Evolutionary conservation across 64 coral and sea anemone genomes (phyloP).

Genomic region (Dendrophyllia cribrosa): DNA sequence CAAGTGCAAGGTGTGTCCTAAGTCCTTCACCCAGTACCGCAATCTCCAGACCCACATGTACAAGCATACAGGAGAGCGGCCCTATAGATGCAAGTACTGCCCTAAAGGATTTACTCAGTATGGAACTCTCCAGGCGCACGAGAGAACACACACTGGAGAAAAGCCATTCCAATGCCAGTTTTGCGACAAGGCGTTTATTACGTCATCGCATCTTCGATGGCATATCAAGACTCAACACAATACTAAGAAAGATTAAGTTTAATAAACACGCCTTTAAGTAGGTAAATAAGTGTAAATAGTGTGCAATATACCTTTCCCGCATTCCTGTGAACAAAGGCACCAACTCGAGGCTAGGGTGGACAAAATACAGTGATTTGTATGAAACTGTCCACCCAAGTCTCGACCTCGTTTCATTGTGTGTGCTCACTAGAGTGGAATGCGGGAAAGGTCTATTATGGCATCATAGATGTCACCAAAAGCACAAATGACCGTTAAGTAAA

Average conservation of each 20-base stretch:
- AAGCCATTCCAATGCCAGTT: constrained; percentile 87
- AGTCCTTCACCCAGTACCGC: constrained; percentile 95
- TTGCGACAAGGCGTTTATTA: constrained; percentile 94
- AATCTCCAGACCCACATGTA: constrained; percentile 97
- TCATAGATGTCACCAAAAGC: too few relatives aligned
- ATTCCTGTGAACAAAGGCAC: too few relatives aligned
- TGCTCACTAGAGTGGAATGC: too few relatives aligned
- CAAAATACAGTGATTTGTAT: too few relatives aligned
- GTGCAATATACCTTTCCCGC: too few relatives aligned
- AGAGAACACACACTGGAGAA: constrained; percentile 94
- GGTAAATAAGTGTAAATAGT: background rate
- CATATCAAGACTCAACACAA: constrained; percentile 94
- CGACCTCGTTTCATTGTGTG: too few relatives aligned
- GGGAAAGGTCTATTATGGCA: too few relatives aligned
- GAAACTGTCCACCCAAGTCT: too few relatives aligned
- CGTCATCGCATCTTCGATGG: constrained; percentile 97
- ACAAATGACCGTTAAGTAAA: too few relatives aligned
- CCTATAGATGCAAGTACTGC: constrained; percentile 88
- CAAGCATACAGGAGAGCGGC: constrained; percentile 96
- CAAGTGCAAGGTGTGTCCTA: constrained; percentile 93
- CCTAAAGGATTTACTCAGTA: constrained; percentile 95
- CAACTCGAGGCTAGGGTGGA: too few relatives aligned
- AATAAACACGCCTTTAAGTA: background rate
- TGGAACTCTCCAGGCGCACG: constrained; percentile 89
- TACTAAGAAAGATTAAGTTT: constrained; percentile 25